phyloP scores from a whole-genome alignment of 2,888 invertebrate species.

The Adela reaumurella region DNA sequence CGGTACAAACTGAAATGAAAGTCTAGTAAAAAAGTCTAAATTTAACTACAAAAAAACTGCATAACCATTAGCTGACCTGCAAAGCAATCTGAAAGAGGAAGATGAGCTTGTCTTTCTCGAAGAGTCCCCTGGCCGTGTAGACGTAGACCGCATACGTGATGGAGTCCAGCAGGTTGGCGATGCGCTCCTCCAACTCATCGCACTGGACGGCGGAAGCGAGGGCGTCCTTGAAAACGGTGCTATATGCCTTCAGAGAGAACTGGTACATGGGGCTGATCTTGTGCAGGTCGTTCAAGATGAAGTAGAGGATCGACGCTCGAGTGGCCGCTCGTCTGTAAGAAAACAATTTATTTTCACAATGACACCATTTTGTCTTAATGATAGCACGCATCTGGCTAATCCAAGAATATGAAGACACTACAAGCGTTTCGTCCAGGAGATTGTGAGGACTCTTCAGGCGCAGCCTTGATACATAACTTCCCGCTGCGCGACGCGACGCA shows the following conservation, averaged over 20 bases:
- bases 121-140: constrained; percentile 87
- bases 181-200: constrained; percentile 68
- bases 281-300: constrained; percentile 86
- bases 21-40: too few relatives aligned
- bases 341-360: too few relatives aligned
- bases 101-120: constrained; percentile 88
- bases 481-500: too few relatives aligned
- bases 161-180: constrained; percentile 75
- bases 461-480: too few relatives aligned
- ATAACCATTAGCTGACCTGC: too few relatives aligned
- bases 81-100: constrained; percentile 84
- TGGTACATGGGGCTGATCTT: constrained; percentile 95
- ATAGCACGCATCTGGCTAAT: too few relatives aligned
- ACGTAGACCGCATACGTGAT: constrained; percentile 84
- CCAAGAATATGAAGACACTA: too few relatives aligned
- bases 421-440: too few relatives aligned
- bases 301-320: constrained; percentile 86
- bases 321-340: constrained; percentile 74
- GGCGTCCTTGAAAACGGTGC: constrained; percentile 85
- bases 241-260: constrained; percentile 92
- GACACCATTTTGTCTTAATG: too few relatives aligned
- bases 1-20: constrained; percentile 1
- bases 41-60: too few relatives aligned
- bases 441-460: too few relatives aligned
- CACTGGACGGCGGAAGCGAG: constrained; percentile 64